phyloP scores from a whole-genome alignment of 2,113 vertebrate species.

The Podocnemis expansa region DNA sequence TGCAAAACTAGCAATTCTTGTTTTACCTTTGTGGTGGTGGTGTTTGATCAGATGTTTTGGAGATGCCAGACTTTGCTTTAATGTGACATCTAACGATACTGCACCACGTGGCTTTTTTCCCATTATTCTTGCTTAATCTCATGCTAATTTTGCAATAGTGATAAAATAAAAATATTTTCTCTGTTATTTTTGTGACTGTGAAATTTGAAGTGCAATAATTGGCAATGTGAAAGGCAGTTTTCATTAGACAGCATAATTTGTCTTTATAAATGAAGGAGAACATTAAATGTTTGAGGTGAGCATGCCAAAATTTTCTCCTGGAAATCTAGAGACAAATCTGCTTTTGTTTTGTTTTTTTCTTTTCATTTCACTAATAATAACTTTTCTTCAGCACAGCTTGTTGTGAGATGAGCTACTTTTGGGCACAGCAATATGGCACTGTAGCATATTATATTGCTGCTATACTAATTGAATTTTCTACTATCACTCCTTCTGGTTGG shows the following conservation, averaged over 20 bases:
- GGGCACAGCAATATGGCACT: neutral
- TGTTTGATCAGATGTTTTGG: neutral
- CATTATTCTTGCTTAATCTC: neutral
- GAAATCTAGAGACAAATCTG: fast-evolving
- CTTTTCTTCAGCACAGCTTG: neutral
- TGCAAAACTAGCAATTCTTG: neutral
- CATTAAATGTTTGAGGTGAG: fast-evolving
- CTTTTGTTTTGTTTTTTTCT: neutral
- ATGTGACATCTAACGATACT: neutral
- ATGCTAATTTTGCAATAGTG: neutral
- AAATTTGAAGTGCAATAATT: neutral
- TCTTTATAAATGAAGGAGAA: neutral
- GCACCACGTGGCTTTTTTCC: fast-evolving
- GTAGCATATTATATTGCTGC: neutral
- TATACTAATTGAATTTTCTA: neutral
- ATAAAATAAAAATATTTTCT: neutral
- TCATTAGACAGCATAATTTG: neutral
- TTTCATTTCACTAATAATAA: fast-evolving
- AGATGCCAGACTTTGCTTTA: neutral
- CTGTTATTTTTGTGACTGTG: neutral
- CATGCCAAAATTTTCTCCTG: neutral
- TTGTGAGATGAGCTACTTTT: neutral
- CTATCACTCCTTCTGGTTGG: neutral
- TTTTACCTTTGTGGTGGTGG: neutral
- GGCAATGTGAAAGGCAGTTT: neutral